Evolutionary conservation across 2,888 invertebrate species (phyloP), one percentile per base, ranked within the genome.

Genomic region (Nebria brevicollis): DNA sequence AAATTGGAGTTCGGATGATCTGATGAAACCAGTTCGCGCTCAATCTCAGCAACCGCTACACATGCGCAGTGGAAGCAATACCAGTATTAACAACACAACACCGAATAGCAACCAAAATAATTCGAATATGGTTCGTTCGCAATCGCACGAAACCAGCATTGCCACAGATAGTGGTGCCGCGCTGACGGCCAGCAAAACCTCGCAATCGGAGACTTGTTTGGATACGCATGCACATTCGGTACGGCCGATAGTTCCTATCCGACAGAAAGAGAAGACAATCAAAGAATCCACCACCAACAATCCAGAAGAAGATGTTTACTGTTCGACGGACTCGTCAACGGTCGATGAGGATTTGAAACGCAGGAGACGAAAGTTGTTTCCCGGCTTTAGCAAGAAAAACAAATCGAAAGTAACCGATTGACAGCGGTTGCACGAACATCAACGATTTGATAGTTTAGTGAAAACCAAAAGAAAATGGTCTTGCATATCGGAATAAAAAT

Each of bases 241-340:
- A 4, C 77, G 83, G 76, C 84, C 82, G 26, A 68, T 83, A 78
- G 20, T 66, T 76, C 65, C 75, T 82, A 11, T 82, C 81, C 70
- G 77, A 41, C 42, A 77, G 13, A 82, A 82, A 73, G 84, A 83
- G 68, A 85, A 85, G 82, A 86, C 86, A n/a, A 88, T 88, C 72
- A 87, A 86, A 84, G 85, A 87, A 7, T 89, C 89, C 0, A 87
- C 89, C 0, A 89, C 89, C 83, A 88, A 89, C 0, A 90, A 91
- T 0, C 88, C 90, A 0, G 94, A 94, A 84, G 94, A 94, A 83
- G 94, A 94, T 84, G 89, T 92, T 15, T 90, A 91, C 82, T 54
- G 54, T 54, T 94, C 94, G 1, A 94, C 94, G 0, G 94, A 94
- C 86, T 94, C 94, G 0, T 94, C 94, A 0, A 90, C 93, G 5